Evolutionary conservation across 2,888 invertebrate species (phyloP).

Genomic region (Tachina fera): DNA sequence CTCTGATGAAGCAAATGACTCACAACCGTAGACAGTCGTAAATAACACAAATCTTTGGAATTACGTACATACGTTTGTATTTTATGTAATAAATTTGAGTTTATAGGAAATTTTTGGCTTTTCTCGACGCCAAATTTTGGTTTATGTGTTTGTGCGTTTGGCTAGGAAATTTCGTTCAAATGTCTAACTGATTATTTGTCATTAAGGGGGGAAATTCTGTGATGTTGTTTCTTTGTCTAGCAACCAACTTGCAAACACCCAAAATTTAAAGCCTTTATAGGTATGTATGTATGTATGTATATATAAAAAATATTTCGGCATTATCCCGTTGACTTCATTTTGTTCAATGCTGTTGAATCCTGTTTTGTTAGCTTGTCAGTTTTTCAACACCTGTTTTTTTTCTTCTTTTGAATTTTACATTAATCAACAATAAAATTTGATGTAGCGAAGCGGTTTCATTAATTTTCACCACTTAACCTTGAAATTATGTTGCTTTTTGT

Average conservation of each 20-base stretch:
- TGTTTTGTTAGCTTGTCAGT: not conserved
- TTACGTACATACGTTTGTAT: not conserved
- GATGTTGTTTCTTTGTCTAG: not conserved
- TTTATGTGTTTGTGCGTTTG: not conserved
- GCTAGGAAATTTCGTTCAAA: not conserved
- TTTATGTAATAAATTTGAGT: slow-evolving; percentile 21
- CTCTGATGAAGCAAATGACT: not conserved
- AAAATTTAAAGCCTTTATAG: not conserved
- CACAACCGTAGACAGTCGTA: slow-evolving; percentile 27
- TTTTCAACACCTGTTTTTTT: slow-evolving; percentile 16
- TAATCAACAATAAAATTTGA: slow-evolving; percentile 27
- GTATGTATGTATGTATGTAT: not conserved
- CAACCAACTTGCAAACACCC: not conserved
- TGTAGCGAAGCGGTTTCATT: slow-evolving; percentile 29
- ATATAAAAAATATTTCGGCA: not conserved
- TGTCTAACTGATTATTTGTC: slow-evolving; percentile 18
- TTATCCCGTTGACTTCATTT: slow-evolving; percentile 12
- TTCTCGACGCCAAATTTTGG: not conserved
- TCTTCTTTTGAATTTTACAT: not conserved
- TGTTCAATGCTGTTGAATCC: not conserved
- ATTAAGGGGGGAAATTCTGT: not conserved
- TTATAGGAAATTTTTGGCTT: not conserved
- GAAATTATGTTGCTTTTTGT: slow-evolving; percentile 52
- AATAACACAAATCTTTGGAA: slow-evolving; percentile 17
- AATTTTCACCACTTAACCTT: slow-evolving; percentile 56